Conservation (phyloP, 1,140 invertebrate genomes). For the Platyscapa corneri region DNA sequence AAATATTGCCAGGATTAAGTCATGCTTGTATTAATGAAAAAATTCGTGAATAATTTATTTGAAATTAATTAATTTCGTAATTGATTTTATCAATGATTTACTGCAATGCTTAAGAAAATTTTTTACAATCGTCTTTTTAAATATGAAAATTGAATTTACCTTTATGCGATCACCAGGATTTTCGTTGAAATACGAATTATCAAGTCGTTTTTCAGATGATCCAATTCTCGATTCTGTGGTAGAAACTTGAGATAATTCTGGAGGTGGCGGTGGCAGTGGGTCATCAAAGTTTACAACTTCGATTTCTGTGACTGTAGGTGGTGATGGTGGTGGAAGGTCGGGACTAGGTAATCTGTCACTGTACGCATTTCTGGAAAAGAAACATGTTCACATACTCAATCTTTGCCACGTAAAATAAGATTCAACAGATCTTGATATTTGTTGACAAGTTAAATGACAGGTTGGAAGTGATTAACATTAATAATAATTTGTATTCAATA, state of each 20-base stretch:
- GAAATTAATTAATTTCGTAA: background rate
- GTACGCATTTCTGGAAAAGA: slow-evolving; percentile 56
- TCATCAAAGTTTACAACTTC: slow-evolving; percentile 80
- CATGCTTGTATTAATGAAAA: too few relatives aligned
- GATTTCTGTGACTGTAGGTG: slow-evolving; percentile 77
- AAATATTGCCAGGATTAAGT: too few relatives aligned
- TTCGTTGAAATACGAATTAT: slow-evolving; percentile 24
- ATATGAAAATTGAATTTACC: background rate
- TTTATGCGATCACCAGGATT: slow-evolving; percentile 21
- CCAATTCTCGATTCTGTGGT: slow-evolving; percentile 48
- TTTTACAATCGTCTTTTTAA: background rate
- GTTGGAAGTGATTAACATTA: too few relatives aligned
- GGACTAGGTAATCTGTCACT: slow-evolving; percentile 80
- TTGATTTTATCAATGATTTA: too few relatives aligned
- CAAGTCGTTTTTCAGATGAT: slow-evolving; percentile 1
- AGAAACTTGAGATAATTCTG: slow-evolving; percentile 68
- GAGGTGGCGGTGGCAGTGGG: slow-evolving; percentile 83
- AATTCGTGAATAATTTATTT: too few relatives aligned
- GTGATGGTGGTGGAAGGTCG: slow-evolving; percentile 83
- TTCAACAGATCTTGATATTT: background rate
- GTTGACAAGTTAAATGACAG: too few relatives aligned
- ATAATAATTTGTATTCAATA: too few relatives aligned
- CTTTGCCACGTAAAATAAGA: background rate
- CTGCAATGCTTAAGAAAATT: too few relatives aligned
- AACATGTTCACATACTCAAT: background rate